Conservation (phyloP, 2,888 invertebrate genomes). For the Cotesia congregata region DNA sequence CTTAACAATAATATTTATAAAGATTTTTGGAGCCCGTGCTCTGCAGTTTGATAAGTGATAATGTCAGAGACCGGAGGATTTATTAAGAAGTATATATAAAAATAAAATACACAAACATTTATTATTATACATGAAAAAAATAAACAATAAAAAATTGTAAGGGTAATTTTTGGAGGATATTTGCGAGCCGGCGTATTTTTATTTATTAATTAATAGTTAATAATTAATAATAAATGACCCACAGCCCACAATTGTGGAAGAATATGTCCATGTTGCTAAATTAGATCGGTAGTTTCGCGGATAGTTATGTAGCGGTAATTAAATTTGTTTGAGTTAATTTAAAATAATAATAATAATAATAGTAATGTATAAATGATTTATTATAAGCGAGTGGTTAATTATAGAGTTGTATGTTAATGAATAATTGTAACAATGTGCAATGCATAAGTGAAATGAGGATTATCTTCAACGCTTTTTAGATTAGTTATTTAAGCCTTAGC, state of each 20-base stretch:
- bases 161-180: conserved; percentile 1
- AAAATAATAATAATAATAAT: conserved; percentile 13
- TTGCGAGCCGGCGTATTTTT: not conserved
- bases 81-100: conserved; percentile 34
- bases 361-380: not conserved
- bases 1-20: conserved; percentile 44
- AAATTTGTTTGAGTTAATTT: too few species aligned
- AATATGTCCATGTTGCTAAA: conserved; percentile 60
- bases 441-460: not conserved
- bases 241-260: too few species aligned
- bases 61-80: conserved; percentile 45
- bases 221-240: conserved; percentile 52
- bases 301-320: conserved; percentile 39
- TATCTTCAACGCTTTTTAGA: conserved; percentile 5
- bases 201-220: conserved; percentile 3
- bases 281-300: conserved; percentile 57
- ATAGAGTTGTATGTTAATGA: not conserved
- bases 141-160: conserved; percentile 25
- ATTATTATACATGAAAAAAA: conserved; percentile 37
- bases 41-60: conserved; percentile 32
- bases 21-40: conserved; percentile 59
- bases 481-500: conserved; percentile 10
- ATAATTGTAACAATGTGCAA: not conserved
- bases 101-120: conserved; percentile 39
- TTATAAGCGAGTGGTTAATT: not conserved